Conservation (phyloP, 2,113 vertebrate genomes). For the Callipepla californica region DNA sequence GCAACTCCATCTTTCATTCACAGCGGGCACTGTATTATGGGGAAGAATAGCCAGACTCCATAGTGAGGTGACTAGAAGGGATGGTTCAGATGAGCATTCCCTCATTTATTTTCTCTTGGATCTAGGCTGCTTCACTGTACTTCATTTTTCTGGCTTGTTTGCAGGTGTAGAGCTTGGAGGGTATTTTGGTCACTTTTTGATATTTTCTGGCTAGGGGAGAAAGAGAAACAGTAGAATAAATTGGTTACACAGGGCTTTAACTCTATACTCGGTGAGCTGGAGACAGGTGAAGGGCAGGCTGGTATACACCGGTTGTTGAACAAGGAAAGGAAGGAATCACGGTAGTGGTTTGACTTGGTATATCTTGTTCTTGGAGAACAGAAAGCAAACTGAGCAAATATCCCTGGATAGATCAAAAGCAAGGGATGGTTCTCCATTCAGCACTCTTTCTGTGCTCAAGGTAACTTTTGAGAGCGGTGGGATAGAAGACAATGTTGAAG, state of each 20-base stretch:
- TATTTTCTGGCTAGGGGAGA: background rate
- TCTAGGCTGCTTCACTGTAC: background rate
- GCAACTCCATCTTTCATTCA: background rate
- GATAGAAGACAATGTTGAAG: background rate
- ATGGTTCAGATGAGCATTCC: background rate
- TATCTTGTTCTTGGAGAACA: background rate
- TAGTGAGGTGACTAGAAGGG: background rate
- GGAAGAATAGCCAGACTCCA: background rate
- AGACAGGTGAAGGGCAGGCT: background rate
- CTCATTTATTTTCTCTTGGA: conserved; percentile 11
- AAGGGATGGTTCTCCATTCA: background rate
- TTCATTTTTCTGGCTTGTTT: background rate
- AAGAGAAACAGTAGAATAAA: background rate
- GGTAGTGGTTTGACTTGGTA: background rate
- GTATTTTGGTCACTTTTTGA: conserved; percentile 1
- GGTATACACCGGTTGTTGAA: background rate
- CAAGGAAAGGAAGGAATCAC: fast-evolving
- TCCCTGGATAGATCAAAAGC: background rate
- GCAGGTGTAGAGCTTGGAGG: background rate
- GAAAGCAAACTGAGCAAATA: background rate
- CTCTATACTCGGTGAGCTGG: background rate
- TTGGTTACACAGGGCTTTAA: background rate
- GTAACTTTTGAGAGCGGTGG: background rate
- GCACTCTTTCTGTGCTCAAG: background rate
- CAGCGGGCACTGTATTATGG: background rate